A percentile compares a stretch with the other conserved stretches of the same genome.
phyloP scores from a whole-genome alignment of 1,140 invertebrate species.

The Thrips palmi region DNA sequence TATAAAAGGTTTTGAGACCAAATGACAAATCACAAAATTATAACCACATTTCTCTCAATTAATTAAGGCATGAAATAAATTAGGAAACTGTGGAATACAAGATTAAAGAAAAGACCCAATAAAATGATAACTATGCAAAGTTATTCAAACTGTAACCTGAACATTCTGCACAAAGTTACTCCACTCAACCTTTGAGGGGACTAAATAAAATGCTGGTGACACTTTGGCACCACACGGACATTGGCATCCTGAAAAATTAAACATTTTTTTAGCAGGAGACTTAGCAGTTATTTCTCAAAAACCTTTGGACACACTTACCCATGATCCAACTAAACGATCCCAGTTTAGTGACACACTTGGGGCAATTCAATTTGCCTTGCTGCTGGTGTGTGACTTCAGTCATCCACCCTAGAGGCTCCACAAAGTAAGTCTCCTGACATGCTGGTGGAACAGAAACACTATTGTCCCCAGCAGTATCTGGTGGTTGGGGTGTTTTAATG shows the following conservation, averaged over 20 bases:
- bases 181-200: slow-evolving; percentile 71
- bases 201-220: slow-evolving; percentile 67
- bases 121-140: slow-evolving; percentile 3
- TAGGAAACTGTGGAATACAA: no score
- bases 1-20: no score
- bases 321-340: slow-evolving; percentile 72
- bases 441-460: slow-evolving; percentile 21
- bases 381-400: slow-evolving; percentile 40
- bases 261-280: slow-evolving; percentile 1
- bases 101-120: not conserved
- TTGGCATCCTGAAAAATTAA: slow-evolving; percentile 36
- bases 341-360: slow-evolving; percentile 58
- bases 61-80: no score
- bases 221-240: slow-evolving; percentile 71
- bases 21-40: no score
- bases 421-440: slow-evolving; percentile 56
- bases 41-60: no score
- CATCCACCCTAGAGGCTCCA: slow-evolving; percentile 74
- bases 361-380: slow-evolving; percentile 65
- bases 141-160: slow-evolving; percentile 50
- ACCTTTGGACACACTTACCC: slow-evolving; percentile 26
- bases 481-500: slow-evolving; percentile 18
- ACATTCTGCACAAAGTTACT: slow-evolving; percentile 73
- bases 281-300: not conserved
- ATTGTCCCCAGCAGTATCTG: slow-evolving; percentile 21